A percentile compares a stretch with the other conserved stretches of the same genome.
phyloP scores from a whole-genome alignment of 2,113 vertebrate species.

The Enhydra lutris region DNA sequence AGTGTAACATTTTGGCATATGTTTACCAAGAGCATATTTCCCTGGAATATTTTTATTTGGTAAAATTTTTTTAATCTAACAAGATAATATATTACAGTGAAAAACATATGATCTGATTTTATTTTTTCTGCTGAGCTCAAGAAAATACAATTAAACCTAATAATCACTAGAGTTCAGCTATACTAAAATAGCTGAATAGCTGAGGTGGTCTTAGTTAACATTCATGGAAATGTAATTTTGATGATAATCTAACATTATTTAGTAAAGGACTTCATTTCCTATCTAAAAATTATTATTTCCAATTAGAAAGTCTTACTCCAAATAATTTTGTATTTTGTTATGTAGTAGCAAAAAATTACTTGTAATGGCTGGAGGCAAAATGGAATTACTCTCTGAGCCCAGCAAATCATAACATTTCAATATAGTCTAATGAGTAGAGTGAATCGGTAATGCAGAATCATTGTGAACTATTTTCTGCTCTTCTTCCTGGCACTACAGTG shows the following conservation, averaged over 20 bases:
- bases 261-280: slow-evolving; percentile 37
- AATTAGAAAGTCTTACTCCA: slow-evolving; percentile 31
- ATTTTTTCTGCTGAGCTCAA: slow-evolving; percentile 25
- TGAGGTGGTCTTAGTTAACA: slow-evolving; percentile 18
- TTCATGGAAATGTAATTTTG: slow-evolving; percentile 46
- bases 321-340: slow-evolving; percentile 39
- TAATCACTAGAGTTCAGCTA: slow-evolving; percentile 13
- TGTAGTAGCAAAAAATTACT: slow-evolving; percentile 3
- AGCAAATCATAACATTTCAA: slow-evolving; percentile 36
- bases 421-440: slow-evolving; percentile 50
- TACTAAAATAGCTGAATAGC: not conserved
- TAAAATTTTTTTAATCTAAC: not conserved
- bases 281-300: slow-evolving; percentile 39
- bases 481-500: slow-evolving; percentile 14
- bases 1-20: slow-evolving; percentile 16
- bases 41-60: not conserved
- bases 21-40: not conserved
- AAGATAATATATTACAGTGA: not conserved
- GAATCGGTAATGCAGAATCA: slow-evolving; percentile 5
- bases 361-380: slow-evolving; percentile 40
- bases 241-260: slow-evolving; percentile 45
- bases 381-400: not conserved
- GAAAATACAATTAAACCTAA: slow-evolving; percentile 20
- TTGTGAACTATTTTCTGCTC: not conserved
- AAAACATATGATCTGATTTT: not conserved